These are phyloP conservation scores for Corvus cornix DNA, from an alignment of 2,113 vertebrate genomes.

Conservation along the genomic window DNA sequence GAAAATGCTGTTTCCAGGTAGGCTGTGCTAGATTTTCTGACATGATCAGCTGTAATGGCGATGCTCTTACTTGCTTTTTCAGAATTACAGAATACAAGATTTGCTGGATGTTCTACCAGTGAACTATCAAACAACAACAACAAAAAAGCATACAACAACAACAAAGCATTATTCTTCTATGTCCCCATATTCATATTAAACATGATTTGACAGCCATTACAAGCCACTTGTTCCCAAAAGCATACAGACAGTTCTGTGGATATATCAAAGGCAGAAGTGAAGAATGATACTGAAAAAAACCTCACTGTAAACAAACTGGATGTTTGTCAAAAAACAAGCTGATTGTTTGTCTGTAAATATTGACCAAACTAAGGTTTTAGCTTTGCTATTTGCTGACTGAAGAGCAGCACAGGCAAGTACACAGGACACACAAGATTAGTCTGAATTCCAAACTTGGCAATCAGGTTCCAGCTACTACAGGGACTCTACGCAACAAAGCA, in stretches of 20 bases:
- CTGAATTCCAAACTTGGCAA: background rate
- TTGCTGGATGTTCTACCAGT: background rate
- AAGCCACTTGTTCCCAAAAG: conserved; percentile 6
- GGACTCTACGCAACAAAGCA: background rate
- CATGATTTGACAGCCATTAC: background rate
- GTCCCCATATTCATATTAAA: background rate
- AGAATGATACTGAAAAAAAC: background rate
- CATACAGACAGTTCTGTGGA: background rate
- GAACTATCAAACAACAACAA: background rate
- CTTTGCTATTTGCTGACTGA: conserved; percentile 17
- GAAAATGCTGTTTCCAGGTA: background rate
- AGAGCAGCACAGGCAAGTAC: conserved; percentile 17
- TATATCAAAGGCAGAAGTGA: background rate
- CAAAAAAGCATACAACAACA: background rate
- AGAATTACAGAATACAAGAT: background rate
- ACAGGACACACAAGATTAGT: conserved; percentile 6
- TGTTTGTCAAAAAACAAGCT: conserved; percentile 56
- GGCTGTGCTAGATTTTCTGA: background rate
- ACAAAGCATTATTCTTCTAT: background rate
- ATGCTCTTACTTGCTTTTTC: background rate
- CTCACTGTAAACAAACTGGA: conserved; percentile 2
- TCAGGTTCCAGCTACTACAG: background rate
- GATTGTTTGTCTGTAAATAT: conserved; percentile 55
- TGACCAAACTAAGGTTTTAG: conserved; percentile 28
- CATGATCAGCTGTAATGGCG: background rate